Evolutionary conservation across 2,113 vertebrate species (phyloP).

Genomic region (Mohoua ochrocephala): DNA sequence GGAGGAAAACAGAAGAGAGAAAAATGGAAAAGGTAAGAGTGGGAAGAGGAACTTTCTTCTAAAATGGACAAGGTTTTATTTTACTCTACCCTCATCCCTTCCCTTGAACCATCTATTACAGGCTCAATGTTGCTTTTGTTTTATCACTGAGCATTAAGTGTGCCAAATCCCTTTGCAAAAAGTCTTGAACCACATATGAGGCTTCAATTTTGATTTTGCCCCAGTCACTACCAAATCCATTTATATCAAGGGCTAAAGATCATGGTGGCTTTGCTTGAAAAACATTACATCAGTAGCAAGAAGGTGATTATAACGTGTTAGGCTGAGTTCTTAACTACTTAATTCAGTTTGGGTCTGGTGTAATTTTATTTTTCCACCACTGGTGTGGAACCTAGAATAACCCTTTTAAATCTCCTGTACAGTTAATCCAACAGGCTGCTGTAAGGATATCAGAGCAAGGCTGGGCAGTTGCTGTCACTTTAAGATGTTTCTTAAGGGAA

Average conservation of each 20-base stretch:
- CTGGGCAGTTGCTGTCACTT: not conserved
- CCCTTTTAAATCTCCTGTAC: not conserved
- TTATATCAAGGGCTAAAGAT: not conserved
- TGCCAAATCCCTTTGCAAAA: not conserved
- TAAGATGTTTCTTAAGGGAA: not conserved
- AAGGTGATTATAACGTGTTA: not conserved
- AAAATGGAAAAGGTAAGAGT: not conserved
- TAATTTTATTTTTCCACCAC: slow-evolving; percentile 18
- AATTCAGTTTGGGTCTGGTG: slow-evolving; percentile 7
- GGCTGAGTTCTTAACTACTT: not conserved
- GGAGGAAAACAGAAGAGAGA: not conserved
- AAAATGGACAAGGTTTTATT: not conserved
- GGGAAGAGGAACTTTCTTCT: not conserved
- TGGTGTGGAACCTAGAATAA: not conserved
- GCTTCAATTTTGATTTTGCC: not conserved
- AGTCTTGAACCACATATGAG: not conserved
- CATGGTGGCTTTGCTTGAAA: not conserved
- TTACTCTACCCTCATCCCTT: not conserved
- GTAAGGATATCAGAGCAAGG: not conserved
- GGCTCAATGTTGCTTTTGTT: not conserved
- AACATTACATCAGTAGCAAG: not conserved
- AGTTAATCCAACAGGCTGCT: not conserved
- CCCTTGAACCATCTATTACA: not conserved
- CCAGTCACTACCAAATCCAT: not conserved
- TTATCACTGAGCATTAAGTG: not conserved